Percentiles rank a stretch among this genome's conserved stretches.
These are phyloP conservation scores for Vulpes lagopus DNA, from an alignment of 2,113 vertebrate genomes.

Conservation along the genomic window DNA sequence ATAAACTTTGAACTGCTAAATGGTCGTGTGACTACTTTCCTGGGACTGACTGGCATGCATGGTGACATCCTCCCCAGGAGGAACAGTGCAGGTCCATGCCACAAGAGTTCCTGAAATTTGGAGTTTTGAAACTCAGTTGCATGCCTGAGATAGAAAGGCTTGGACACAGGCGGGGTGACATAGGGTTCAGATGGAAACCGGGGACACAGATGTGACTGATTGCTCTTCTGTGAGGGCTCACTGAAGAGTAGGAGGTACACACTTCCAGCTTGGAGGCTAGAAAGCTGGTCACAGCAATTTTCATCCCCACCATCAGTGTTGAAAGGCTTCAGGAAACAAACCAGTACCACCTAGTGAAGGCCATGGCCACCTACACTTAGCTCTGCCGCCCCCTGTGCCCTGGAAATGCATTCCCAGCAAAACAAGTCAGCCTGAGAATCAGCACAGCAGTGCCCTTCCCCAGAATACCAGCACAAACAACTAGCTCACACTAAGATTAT, in stretches of 20 bases:
- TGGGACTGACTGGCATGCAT: background rate
- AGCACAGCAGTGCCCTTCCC: background rate
- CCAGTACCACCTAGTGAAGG: background rate
- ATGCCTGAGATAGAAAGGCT: background rate
- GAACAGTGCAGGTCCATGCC: background rate
- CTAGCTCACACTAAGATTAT: background rate
- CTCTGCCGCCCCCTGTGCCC: background rate
- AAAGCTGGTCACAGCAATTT: background rate
- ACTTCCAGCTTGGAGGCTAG: background rate
- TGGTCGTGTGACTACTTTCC: background rate
- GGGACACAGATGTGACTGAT: background rate
- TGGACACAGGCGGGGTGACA: background rate
- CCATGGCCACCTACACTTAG: background rate
- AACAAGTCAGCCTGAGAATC: background rate
- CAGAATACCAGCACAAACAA: background rate
- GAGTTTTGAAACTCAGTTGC: background rate
- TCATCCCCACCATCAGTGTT: background rate
- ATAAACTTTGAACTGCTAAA: background rate
- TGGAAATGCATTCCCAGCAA: background rate
- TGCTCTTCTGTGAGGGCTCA: background rate
- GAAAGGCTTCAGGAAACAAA: background rate
- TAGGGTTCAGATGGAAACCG: background rate
- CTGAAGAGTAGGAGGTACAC: background rate
- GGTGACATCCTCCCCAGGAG: background rate
- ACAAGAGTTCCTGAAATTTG: background rate